Evolutionary conservation across 2,113 vertebrate species (phyloP).

Genomic region (Rhynchomys soricoides): DNA sequence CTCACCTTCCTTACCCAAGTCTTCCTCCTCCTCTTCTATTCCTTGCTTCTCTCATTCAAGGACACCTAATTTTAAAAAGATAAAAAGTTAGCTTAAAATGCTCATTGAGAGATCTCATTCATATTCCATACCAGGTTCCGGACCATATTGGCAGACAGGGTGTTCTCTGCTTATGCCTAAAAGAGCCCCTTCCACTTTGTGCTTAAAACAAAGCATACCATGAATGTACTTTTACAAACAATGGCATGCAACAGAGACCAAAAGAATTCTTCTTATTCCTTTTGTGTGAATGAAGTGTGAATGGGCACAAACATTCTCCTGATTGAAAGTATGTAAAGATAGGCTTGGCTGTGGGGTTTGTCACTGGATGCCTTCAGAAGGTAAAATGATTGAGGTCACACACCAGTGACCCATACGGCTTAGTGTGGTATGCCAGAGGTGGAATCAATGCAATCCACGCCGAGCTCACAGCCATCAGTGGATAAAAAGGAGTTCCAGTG

Average conservation of each 20-base stretch:
- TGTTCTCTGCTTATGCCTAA: slow-evolving; percentile 57
- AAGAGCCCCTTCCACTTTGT: slow-evolving; percentile 44
- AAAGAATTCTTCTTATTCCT: not conserved
- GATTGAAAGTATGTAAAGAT: not conserved
- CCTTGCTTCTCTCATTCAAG: slow-evolving; percentile 49
- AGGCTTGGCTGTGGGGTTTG: not conserved
- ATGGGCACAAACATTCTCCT: not conserved
- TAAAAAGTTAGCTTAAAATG: slow-evolving; percentile 39
- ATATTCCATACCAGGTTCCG: slow-evolving; percentile 72
- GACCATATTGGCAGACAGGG: slow-evolving; percentile 70
- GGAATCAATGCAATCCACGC: fast-evolving
- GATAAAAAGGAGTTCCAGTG: not conserved
- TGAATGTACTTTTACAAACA: not conserved
- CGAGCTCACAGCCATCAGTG: not conserved
- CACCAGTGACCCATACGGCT: fast-evolving
- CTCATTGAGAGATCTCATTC: slow-evolving; percentile 64
- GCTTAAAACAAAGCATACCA: slow-evolving; percentile 55
- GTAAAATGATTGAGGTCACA: not conserved
- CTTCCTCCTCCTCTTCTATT: slow-evolving; percentile 28
- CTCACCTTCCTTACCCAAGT: slow-evolving; percentile 35
- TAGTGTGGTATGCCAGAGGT: not conserved
- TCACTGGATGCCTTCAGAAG: not conserved
- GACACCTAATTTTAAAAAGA: not conserved
- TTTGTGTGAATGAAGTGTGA: not conserved
- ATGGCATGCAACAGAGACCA: not conserved